Conservation (phyloP, 2,888 invertebrate species). For the Synanthedon tipuliformis region DNA sequence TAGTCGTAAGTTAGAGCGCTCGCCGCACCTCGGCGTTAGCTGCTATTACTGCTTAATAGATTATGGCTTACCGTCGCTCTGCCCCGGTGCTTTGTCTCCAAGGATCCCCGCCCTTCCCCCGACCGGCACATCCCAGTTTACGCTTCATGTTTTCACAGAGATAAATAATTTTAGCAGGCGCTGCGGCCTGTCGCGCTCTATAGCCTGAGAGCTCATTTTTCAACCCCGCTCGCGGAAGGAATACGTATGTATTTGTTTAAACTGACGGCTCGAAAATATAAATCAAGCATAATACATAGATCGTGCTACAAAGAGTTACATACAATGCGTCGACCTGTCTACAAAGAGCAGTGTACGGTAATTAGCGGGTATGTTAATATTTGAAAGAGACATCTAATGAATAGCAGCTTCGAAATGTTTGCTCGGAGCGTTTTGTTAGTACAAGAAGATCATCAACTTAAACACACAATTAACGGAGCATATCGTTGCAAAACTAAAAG, state of each 20-base stretch:
- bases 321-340: conserved; percentile 1
- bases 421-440: background rate
- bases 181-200: conserved; percentile 15
- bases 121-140: background rate
- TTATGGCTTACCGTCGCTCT: conserved; percentile 32
- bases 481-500: background rate
- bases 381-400: background rate
- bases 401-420: background rate
- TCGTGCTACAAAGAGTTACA: background rate
- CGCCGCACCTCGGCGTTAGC: conserved; percentile 13
- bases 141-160: conserved; percentile 4
- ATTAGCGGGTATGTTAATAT: conserved; percentile 1
- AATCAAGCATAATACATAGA: conserved; percentile 21
- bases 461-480: background rate
- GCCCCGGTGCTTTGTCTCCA: conserved; percentile 30
- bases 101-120: conserved; percentile 3
- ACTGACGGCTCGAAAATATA: conserved; percentile 37
- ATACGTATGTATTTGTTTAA: conserved; percentile 33
- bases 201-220: conserved; percentile 31
- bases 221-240: conserved; percentile 19
- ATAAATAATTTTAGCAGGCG: conserved; percentile 26
- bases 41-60: conserved; percentile 51
- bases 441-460: background rate
- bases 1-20: conserved; percentile 12
- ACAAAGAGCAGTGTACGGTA: conserved; percentile 3